phyloP scores from a whole-genome alignment of 2,113 vertebrate genomes.

The Rhinolophus sinicus region DNA sequence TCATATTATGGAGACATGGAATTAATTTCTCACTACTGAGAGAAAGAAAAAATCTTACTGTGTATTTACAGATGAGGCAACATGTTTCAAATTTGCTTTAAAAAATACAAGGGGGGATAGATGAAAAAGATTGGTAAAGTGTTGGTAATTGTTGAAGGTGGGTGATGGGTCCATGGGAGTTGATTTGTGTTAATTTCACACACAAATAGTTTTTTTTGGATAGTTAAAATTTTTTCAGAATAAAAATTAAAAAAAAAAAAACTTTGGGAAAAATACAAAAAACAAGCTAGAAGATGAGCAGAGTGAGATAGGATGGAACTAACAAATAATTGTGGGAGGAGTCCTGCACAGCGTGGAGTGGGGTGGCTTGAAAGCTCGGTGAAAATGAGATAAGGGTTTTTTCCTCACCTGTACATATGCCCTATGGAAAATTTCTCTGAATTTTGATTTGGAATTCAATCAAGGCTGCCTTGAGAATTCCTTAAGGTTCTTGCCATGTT shows the following conservation, averaged over 20 bases:
- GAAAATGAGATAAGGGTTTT: background rate
- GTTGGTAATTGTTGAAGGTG: background rate
- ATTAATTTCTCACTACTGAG: background rate
- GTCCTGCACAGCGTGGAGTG: background rate
- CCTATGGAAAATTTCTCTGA: background rate
- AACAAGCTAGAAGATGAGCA: background rate
- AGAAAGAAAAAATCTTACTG: background rate
- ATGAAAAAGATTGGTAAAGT: background rate
- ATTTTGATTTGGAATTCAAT: conserved; percentile 20
- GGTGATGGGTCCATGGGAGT: background rate
- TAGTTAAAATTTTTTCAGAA: background rate
- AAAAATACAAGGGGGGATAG: background rate
- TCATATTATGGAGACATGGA: background rate
- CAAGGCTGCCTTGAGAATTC: conserved; percentile 37
- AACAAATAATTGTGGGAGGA: background rate
- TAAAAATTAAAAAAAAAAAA: background rate
- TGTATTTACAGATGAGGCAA: background rate
- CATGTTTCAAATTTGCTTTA: conserved; percentile 49
- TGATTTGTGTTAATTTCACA: conserved; percentile 10
- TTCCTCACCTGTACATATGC: background rate
- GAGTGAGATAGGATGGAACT: background rate
- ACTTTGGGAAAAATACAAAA: background rate
- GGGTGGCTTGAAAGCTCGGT: background rate
- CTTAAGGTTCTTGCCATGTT: background rate
- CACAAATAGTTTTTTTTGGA: background rate